Percentiles rank a stretch among this genome's conserved stretches.
Conservation (phyloP, 2,888 invertebrate species). For the Sphinx pinastri region DNA sequence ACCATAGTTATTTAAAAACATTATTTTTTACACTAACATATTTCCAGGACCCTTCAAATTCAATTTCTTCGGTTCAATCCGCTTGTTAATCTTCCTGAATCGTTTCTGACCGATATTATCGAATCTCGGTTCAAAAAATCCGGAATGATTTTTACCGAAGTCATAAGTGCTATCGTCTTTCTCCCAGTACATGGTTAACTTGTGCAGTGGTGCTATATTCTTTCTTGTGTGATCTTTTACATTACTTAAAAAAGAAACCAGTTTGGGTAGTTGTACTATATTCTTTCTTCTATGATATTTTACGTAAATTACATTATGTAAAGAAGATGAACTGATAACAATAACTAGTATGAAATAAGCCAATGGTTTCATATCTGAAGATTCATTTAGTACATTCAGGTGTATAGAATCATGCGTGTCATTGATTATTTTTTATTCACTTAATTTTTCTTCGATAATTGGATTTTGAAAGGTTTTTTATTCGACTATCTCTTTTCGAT, state of each 20-base stretch:
- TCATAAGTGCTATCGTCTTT: conserved; percentile 8
- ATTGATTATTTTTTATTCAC: conserved; percentile 8
- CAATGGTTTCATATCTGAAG: conserved; percentile 23
- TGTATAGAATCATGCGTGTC: not conserved
- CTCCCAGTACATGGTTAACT: conserved; percentile 18
- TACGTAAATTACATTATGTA: not conserved
- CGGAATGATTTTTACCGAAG: conserved; percentile 23
- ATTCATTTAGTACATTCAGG: not conserved
- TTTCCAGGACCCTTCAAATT: not conserved
- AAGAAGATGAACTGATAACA: not conserved
- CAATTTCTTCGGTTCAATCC: not conserved
- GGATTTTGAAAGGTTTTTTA: not conserved
- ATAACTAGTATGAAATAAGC: not conserved
- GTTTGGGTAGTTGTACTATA: conserved; percentile 13
- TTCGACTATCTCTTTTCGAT: no score
- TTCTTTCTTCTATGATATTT: not conserved
- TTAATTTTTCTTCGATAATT: not conserved
- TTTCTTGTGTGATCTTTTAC: not conserved
- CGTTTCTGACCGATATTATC: conserved; percentile 47
- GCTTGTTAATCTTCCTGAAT: conserved; percentile 33
- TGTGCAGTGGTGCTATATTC: conserved; percentile 10
- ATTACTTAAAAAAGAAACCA: no score
- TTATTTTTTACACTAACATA: not conserved
- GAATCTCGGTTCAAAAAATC: conserved; percentile 35
- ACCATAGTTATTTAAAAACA: no score